Conservation (phyloP, 1,140 invertebrate genomes). For the Plectrocnemia conspersa region DNA sequence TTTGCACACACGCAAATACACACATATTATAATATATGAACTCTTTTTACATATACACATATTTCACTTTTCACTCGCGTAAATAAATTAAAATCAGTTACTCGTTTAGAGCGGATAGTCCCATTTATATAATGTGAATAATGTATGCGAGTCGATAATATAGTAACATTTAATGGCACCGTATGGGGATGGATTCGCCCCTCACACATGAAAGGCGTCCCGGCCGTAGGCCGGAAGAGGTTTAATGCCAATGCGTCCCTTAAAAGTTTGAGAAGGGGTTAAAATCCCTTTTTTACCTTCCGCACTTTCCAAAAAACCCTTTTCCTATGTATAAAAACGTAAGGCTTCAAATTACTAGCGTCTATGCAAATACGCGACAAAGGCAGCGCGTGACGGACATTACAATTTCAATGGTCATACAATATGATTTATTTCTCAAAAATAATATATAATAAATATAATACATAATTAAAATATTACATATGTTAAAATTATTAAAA, state of each 20-base stretch:
- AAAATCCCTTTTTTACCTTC: slow-evolving; percentile 37
- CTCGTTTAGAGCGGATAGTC: too few species aligned
- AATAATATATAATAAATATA: too few species aligned
- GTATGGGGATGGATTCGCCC: slow-evolving; percentile 12
- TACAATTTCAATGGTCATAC: not conserved
- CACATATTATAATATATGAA: too few species aligned
- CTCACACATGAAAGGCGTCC: slow-evolving; percentile 26
- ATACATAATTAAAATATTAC: too few species aligned
- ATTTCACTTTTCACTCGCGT: too few species aligned
- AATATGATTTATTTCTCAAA: too few species aligned
- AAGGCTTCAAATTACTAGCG: slow-evolving; percentile 34
- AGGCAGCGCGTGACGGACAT: slow-evolving; percentile 14
- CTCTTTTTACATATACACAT: too few species aligned
- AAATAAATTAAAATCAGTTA: too few species aligned
- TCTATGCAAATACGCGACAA: slow-evolving; percentile 32
- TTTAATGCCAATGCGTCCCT: slow-evolving; percentile 33
- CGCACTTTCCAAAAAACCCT: slow-evolving; percentile 35
- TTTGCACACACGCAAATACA: too few species aligned
- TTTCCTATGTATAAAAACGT: slow-evolving; percentile 34
- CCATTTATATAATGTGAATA: too few species aligned
- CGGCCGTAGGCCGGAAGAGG: slow-evolving; percentile 13
- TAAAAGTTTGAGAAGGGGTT: slow-evolving; percentile 36
- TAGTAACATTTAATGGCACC: slow-evolving; percentile 34
- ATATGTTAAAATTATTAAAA: too few species aligned
- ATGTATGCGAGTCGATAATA: too few species aligned